Base-by-base conservation (phyloP, 2,888 invertebrate species). In the Panopea generosa region DNA sequence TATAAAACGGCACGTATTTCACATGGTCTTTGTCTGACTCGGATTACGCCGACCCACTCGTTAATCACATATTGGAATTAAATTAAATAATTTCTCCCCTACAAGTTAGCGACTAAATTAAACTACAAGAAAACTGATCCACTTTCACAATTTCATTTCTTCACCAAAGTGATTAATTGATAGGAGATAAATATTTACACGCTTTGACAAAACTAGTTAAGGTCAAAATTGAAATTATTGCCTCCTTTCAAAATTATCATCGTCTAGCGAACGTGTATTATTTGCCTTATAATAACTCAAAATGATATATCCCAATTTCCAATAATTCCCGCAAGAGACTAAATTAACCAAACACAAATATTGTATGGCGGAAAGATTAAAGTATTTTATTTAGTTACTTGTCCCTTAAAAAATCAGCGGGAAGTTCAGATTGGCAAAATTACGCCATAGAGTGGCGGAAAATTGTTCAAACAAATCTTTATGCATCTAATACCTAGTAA, bases 121-220 rank as follows among this genome's bases (percentile, higher is more conserved):
- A 45, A 45, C 45, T 16, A 45, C 33, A 33, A 33, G 20, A 26
- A 20, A 20, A 52, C 52, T 9, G 52, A 52, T 61, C 27, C 18
- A 14, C 47, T 49, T 26, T 22, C 38, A 20, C 52, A 50, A 67
- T 72, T 62, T 61, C 73, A 56, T 73, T 55, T 50, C 49, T 68
- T 65, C n/a, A 11, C 50, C 50, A 38, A 45, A 60, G 63, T 82
- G 80, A 84, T 83, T 82, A 83, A 85, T 85, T 73, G 74, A 47
- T 59, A 50, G 16, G 57, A 63, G 69, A 75, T 80, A 84, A 85
- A 85, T 85, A 85, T 85, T 85, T 85, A 76, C 80, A 63, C 61
- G 76, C 72, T 47, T 63, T 77, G 72, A 75, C 65, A 67, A 67
- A 77, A 66, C 83, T 70, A 72, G 79, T 75, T 73, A 70, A 56